These are phyloP conservation scores for Brenthis hecate DNA, from an alignment of 2,888 invertebrate species.

Conservation along the genomic window DNA sequence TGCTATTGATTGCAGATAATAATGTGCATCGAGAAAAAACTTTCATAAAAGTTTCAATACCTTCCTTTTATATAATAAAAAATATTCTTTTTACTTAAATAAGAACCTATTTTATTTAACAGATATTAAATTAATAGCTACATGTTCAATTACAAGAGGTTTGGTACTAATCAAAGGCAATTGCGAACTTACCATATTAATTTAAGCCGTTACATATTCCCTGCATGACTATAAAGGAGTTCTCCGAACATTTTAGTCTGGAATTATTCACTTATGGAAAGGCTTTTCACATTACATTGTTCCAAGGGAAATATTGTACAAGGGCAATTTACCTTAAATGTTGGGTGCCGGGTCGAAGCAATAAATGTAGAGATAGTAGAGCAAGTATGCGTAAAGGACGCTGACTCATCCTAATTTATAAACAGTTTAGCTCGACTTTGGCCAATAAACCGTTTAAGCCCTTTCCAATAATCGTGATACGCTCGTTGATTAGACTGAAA, in stretches of 20 bases:
- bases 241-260: conserved; percentile 23
- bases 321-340: conserved; percentile 50
- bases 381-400: conserved; percentile 45
- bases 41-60: background rate
- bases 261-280: conserved; percentile 47
- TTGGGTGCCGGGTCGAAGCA: conserved; percentile 45
- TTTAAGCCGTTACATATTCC: conserved; percentile 18
- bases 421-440: conserved; percentile 43
- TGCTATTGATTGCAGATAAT: no score
- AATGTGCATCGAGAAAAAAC: no score
- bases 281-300: conserved; percentile 48
- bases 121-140: background rate
- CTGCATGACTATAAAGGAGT: conserved; percentile 15
- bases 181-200: conserved; percentile 21
- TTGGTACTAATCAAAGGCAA: conserved; percentile 5
- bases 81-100: background rate
- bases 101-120: background rate
- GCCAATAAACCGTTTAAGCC: conserved; percentile 42
- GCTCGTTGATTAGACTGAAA: conserved; percentile 22
- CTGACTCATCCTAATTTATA: conserved; percentile 50
- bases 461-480: conserved; percentile 45
- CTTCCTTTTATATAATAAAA: conserved; percentile 5
- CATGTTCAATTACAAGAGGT: conserved; percentile 7
- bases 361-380: conserved; percentile 55
- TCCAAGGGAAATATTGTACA: conserved; percentile 39